Conservation (phyloP, 2,888 invertebrate genomes). For the Graphium colonna region DNA sequence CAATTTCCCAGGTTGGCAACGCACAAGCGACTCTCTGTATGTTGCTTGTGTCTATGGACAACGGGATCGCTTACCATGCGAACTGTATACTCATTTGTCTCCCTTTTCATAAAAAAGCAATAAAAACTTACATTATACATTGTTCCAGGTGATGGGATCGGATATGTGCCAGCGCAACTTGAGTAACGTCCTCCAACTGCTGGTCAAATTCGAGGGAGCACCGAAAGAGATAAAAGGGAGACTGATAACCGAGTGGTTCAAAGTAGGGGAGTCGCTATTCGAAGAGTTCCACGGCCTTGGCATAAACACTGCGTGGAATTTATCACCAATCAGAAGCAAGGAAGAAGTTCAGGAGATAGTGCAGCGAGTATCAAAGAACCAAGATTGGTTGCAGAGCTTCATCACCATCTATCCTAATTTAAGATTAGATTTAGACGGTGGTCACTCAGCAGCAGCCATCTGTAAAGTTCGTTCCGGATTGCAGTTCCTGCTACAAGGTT, state of each 20-base stretch:
- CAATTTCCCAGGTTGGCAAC: too few relatives aligned
- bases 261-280: conserved; percentile 29
- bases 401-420: conserved; percentile 29
- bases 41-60: too few relatives aligned
- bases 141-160: conserved; percentile 29
- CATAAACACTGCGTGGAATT: conserved; percentile 24
- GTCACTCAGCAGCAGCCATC: conserved; percentile 24
- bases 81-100: too few relatives aligned
- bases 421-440: conserved; percentile 29
- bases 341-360: conserved; percentile 22
- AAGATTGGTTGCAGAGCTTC: conserved; percentile 30
- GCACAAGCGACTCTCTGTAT: too few relatives aligned
- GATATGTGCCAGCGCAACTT: conserved; percentile 28
- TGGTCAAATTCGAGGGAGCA: conserved; percentile 25
- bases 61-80: too few relatives aligned
- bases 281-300: conserved; percentile 28
- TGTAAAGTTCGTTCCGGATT: conserved; percentile 30
- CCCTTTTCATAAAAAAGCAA: too few relatives aligned
- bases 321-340: conserved; percentile 15
- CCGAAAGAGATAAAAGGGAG: conserved; percentile 30
- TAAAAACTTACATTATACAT: too few relatives aligned
- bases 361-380: conserved; percentile 20
- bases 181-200: conserved; percentile 23
- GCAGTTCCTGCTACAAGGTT: conserved; percentile 27
- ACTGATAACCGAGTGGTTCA: conserved; percentile 30